Base-by-base conservation (phyloP, 2,797 vertebrate genomes). In the Etheostoma perlongum region DNA sequence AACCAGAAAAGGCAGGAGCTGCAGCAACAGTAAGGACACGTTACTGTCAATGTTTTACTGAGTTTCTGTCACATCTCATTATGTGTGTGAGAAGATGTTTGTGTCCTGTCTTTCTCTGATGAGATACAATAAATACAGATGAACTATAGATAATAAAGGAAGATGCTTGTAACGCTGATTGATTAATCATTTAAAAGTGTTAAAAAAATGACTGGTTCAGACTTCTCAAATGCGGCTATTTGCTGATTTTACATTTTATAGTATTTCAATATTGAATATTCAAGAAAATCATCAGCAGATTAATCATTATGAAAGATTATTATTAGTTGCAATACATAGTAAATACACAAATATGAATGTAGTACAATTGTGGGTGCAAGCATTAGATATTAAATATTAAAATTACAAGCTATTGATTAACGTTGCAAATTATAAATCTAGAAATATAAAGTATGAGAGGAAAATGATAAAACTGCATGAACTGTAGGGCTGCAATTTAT, bases 1-100 rank as follows among this genome's bases (percentile, higher is more conserved):
- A 78, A 53, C 59, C 86, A 82, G 82, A 92, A 48, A 86, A 88
- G 86, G 74, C 74, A 80, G 54, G 84, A 89, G 62, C 90, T 95
- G 54, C 91, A 89, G 64, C 78, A 58, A 81, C 87, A 91, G 95
- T 95, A 85, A 92, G 92, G 14, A 67, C 10, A 48, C 7, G 44
- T 30, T 4, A 33, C 16, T 6, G 10, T 44, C 1, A 16, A 63
- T 11, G 9, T 40, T 40, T 40, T 40, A 40, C 36, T 15, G 13
- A 16, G 9, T 67, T 15, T 36, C 42, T 58, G 27, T 60, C 4
- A 4, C 9, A 1, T 61, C 14, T 54, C 15, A 25, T 23, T 27
- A 1, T 36, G 18, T 61, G 13, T 79, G 76, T 57, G 18, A 33
- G 21, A 61, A 19, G 16, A 36, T 44, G 9, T 42, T 44, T n/a